Evolutionary conservation across 2,113 vertebrate genomes (phyloP).

Genomic region (Dipodomys merriami): DNA sequence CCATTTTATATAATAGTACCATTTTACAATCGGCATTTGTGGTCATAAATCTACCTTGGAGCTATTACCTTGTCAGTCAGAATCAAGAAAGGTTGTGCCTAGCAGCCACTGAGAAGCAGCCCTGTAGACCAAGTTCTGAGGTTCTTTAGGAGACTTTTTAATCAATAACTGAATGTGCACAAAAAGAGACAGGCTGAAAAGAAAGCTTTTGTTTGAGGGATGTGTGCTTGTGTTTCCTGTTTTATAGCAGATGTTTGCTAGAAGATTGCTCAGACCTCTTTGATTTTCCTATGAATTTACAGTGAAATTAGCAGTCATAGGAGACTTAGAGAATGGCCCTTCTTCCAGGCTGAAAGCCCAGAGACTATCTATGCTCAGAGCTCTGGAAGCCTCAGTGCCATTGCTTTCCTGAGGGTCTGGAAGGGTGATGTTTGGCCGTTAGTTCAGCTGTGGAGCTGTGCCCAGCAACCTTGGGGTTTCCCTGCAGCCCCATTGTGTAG

Average conservation of each 20-base stretch:
- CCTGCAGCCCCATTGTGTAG: background rate
- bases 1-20: constrained; percentile 27
- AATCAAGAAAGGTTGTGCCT: background rate
- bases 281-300: background rate
- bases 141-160: background rate
- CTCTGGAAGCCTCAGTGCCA: too few relatives aligned
- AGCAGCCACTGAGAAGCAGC: background rate
- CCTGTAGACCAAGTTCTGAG: background rate
- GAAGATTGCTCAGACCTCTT: background rate
- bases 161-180: background rate
- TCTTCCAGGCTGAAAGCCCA: background rate
- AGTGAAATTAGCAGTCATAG: background rate
- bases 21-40: background rate
- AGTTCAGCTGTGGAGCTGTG: background rate
- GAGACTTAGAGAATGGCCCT: background rate
- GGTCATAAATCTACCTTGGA: background rate
- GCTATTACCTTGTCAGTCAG: background rate
- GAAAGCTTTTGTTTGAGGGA: background rate
- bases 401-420: background rate
- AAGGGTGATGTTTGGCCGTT: background rate
- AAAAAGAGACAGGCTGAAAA: background rate
- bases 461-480: too few relatives aligned
- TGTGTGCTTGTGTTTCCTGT: background rate
- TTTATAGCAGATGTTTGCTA: background rate
- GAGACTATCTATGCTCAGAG: background rate